Base-by-base conservation (phyloP, 2,797 vertebrate species). In the Silurus aristotelis region DNA sequence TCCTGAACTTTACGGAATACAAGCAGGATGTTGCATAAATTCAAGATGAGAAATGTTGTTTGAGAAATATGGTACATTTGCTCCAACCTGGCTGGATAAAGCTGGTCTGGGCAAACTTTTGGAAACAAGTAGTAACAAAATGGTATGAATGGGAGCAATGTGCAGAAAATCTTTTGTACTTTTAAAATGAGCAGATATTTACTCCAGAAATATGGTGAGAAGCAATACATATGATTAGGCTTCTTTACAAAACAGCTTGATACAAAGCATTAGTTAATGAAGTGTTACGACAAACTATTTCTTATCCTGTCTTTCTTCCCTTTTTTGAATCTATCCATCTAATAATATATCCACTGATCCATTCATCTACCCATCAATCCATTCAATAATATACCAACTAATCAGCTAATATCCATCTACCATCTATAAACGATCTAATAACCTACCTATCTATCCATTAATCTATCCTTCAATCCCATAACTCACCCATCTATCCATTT, bases 21-120 rank as follows among this genome's bases (percentile, higher is more conserved):
- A 71, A 56, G 6, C 81, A 86, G 71, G 56, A 64, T 86, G 83
- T 87, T 89, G 86, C 83, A 67, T 83, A 76, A 87, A 64, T 75
- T 38, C 3, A 1, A 68, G 63, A 43, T 72, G 73, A 78, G 72
- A 78, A 84, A 46, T 63, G 8, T 46, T 22, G 27, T 67, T 83
- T 86, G 48, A 76, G 55, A 83, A 80, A 83, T 75, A 20, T 55
- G 67, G 58, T 77, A 19, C 20, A 22, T 12, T 87, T 75, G 38
- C 52, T 61, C 58, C 66, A 68, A 89, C 56, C 77, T 80, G 61
- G 46, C 48, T 22, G 55, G 60, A 43, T 84, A 67, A 61, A 38
- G 48, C 84, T 83, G 82, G 67, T 80, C 68, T 83, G 71, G 80
- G 52, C 71, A 60, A 71, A 83, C n/a, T 2, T 7, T 15, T 61